These are phyloP conservation scores for Drosophila neoperkinsi DNA, from an alignment of 2,888 invertebrate species.

Conservation along the genomic window DNA sequence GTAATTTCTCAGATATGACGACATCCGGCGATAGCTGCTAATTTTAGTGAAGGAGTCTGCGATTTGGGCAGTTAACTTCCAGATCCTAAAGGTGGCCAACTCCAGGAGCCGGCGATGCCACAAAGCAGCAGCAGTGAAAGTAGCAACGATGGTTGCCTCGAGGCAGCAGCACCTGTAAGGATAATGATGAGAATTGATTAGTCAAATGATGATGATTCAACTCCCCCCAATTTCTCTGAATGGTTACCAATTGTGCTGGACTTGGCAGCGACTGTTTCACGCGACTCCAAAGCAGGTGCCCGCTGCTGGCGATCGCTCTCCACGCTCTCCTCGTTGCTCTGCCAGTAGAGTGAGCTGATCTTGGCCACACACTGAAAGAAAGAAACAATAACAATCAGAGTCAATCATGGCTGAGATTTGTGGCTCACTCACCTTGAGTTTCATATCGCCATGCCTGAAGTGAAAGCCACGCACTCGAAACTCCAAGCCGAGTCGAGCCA, in stretches of 20 bases:
- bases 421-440: constrained; percentile 88
- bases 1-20: constrained; percentile 23
- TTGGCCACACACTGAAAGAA: constrained; percentile 91
- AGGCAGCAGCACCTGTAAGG: constrained; percentile 54
- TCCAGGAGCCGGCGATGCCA: constrained; percentile 34
- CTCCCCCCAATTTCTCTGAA: too few relatives aligned
- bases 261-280: constrained; percentile 88
- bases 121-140: constrained; percentile 56
- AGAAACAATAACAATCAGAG: neutral
- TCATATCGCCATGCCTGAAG: constrained; percentile 93
- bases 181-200: neutral
- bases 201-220: neutral
- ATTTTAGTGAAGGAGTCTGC: constrained; percentile 1
- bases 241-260: constrained; percentile 89
- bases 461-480: constrained; percentile 92
- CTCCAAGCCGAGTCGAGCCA: constrained; percentile 91
- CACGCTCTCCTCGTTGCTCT: constrained; percentile 94
- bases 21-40: constrained; percentile 2
- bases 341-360: constrained; percentile 94
- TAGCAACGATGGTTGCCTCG: constrained; percentile 51
- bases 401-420: neutral
- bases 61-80: constrained; percentile 61
- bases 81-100: constrained; percentile 47
- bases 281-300: constrained; percentile 91
- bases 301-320: constrained; percentile 91